These are phyloP conservation scores for Neodiprion lecontei DNA, from an alignment of 1,140 invertebrate species.

Conservation along the genomic window DNA sequence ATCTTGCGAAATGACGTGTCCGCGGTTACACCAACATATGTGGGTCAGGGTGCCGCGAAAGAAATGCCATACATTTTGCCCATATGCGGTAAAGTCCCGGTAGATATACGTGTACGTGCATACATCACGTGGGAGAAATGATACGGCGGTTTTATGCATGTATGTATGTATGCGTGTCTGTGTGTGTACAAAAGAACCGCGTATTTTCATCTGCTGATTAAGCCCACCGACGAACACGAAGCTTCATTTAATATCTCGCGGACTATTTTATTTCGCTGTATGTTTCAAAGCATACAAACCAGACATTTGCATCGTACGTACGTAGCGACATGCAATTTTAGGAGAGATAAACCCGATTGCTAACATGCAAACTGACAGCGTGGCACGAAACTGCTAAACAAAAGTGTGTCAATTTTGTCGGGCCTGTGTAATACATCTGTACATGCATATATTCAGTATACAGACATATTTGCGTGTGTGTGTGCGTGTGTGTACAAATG, in stretches of 20 bases:
- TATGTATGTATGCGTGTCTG: background rate
- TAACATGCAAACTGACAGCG: too few relatives aligned
- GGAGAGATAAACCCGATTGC: too few relatives aligned
- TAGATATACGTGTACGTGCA: background rate
- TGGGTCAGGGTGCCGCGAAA: slow-evolving; percentile 55
- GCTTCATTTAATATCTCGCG: slow-evolving; percentile 4
- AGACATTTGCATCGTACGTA: background rate
- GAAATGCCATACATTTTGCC: slow-evolving; percentile 56
- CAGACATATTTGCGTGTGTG: too few relatives aligned
- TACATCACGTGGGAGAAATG: slow-evolving; percentile 20
- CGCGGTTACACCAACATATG: slow-evolving; percentile 37
- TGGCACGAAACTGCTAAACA: too few relatives aligned
- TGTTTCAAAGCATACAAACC: too few relatives aligned
- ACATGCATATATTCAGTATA: too few relatives aligned
- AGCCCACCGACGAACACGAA: background rate
- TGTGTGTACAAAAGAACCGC: background rate
- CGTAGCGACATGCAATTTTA: too few relatives aligned
- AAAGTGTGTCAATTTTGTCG: too few relatives aligned
- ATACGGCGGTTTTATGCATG: background rate
- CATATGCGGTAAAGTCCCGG: slow-evolving; percentile 42
- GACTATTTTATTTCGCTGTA: background rate
- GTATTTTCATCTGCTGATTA: background rate
- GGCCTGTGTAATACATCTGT: too few relatives aligned
- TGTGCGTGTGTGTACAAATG: too few relatives aligned
- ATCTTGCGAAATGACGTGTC: slow-evolving; percentile 43